Evolutionary conservation across 2,888 invertebrate genomes (phyloP).

Genomic region (Brenthis ino): DNA sequence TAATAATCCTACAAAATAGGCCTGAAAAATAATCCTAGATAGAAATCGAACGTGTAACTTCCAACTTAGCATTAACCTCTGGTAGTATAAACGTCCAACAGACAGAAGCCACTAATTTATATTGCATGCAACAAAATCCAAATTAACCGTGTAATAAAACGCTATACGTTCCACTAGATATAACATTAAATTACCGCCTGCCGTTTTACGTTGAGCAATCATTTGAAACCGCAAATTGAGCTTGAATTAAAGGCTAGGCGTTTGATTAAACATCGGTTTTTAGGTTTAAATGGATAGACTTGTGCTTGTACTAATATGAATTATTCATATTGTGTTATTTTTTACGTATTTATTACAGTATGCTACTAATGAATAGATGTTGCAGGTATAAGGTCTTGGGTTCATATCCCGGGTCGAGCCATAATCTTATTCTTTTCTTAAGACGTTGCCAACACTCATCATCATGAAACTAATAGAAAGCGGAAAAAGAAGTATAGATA

Average conservation of each 20-base stretch:
- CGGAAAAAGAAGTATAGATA: background rate
- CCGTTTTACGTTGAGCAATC: slow-evolving; percentile 44
- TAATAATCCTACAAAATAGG: no score
- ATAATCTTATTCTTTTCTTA: no score
- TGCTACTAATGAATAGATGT: no score
- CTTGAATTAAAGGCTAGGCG: slow-evolving; percentile 43
- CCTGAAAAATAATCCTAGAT: background rate
- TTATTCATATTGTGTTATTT: background rate
- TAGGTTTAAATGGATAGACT: slow-evolving; percentile 25
- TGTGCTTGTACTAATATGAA: background rate
- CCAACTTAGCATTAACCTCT: background rate
- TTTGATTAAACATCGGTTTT: slow-evolving; percentile 38
- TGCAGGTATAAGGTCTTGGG: no score
- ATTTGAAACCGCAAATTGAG: slow-evolving; percentile 42
- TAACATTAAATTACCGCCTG: slow-evolving; percentile 44
- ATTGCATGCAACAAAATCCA: slow-evolving; percentile 26
- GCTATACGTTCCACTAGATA: slow-evolving; percentile 32
- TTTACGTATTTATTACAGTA: no score
- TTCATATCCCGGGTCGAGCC: no score
- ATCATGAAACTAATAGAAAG: background rate
- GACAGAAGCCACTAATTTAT: slow-evolving; percentile 25
- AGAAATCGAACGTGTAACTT: background rate
- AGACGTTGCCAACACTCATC: no score
- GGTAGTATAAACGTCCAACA: slow-evolving; percentile 1
- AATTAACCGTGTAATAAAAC: slow-evolving; percentile 31